Base-by-base conservation (phyloP, 2,888 invertebrate species). In the Calliopum simillimum region DNA sequence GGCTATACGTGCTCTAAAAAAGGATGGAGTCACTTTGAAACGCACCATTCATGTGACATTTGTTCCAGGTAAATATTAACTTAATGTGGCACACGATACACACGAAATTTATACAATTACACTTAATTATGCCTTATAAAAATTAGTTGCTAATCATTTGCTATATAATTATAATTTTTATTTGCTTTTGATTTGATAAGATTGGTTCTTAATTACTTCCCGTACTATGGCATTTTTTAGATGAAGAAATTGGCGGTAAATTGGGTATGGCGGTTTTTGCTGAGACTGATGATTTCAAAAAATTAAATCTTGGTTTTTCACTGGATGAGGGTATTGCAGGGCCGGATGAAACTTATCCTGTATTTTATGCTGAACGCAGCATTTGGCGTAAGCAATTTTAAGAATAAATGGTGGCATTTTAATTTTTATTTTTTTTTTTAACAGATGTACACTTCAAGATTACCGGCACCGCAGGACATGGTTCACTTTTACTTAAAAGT, bases 251-350 rank as follows among this genome's bases (percentile, higher is more conserved):
- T 67, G 94, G 94, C 0, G 91, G 94, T 2, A 77, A 84, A 2
- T 85, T 89, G 21, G 95, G 95, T 23, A 94, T 95, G 94, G 84
- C 86, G 23, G 81, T 86, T 19, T 93, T 94, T 81, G 88, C 92
- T 0, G 85, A 89, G 62, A 89, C 90, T 0, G 85, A 89, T 1
- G 90, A 91, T 43, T 95, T 94, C 81, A 89, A 89, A 76, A 85
- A 87, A 3, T 84, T 96, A 23, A 94, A 95, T 78, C 86, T 94
- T 59, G 95, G 93, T 0, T 93, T 95, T 79, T 90, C 90, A 0
- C 81, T 96, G 63, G 96, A 96, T 80, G 95, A 96, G 86, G 94
- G 95, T 43, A 90, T 93, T 86, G 92, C 94, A 0, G 91, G 89
- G 77, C 89, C 90, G 0, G 88, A 87, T 63, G 91, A 94, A 21